phyloP scores from a whole-genome alignment of 2,797 vertebrate species.

The Rhinella marina region DNA sequence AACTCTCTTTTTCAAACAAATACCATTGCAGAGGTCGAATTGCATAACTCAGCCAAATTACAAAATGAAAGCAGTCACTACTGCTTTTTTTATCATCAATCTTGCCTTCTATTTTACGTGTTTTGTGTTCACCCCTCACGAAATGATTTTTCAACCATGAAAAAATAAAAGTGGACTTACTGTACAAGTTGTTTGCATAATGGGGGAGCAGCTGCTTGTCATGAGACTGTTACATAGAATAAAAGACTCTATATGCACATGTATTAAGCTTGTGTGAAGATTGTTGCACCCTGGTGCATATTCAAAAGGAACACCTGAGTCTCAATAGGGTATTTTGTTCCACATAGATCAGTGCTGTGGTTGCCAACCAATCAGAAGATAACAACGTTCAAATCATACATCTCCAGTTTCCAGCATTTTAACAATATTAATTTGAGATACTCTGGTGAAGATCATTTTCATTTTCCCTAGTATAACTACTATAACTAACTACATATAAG shows the following conservation, averaged over 20 bases:
- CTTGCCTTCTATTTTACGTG: slow-evolving; percentile 52
- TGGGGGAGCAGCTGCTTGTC: slow-evolving; percentile 22
- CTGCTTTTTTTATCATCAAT: slow-evolving; percentile 52
- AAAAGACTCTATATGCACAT: slow-evolving; percentile 13
- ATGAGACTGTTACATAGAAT: slow-evolving; percentile 12
- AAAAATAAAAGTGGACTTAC: slow-evolving; percentile 39
- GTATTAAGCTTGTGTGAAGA: background rate
- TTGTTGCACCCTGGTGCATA: background rate
- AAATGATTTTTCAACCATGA: slow-evolving; percentile 52
- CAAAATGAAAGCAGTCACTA: slow-evolving; percentile 56
- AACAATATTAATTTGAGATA: background rate
- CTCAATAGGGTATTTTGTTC: slow-evolving; percentile 17
- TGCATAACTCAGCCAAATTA: slow-evolving; percentile 56
- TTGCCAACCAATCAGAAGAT: background rate
- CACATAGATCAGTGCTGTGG: background rate
- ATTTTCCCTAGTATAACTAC: background rate
- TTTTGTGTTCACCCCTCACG: slow-evolving; percentile 38
- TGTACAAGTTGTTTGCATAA: slow-evolving; percentile 45
- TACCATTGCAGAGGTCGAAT: slow-evolving; percentile 57
- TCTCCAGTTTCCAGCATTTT: background rate
- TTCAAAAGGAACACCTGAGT: slow-evolving; percentile 10
- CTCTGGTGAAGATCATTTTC: background rate
- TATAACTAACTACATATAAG: too few species aligned
- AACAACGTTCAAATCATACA: background rate
- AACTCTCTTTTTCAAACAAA: slow-evolving; percentile 61